Percentiles rank a stretch among this genome's conserved stretches.
Evolutionary conservation across 2,888 invertebrate species (phyloP).

Genomic region (Prosopocoilus inquinatus): DNA sequence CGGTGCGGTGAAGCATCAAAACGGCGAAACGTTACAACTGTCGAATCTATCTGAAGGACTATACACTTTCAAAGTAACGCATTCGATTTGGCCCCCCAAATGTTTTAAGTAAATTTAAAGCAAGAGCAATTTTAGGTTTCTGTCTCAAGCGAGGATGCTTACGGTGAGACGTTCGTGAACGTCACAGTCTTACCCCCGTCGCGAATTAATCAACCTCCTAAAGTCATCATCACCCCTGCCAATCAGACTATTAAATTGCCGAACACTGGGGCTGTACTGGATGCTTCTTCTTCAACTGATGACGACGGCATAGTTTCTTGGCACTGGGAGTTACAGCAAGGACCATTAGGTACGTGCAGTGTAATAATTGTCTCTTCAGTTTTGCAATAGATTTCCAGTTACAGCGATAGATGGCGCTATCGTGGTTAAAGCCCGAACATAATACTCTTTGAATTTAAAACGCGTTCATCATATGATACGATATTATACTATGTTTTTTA

Average conservation of each 20-base stretch:
- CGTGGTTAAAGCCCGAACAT: too few relatives aligned
- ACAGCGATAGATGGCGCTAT: too few relatives aligned
- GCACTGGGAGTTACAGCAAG: constrained; percentile 90
- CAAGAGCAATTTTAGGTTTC: constrained; percentile 48
- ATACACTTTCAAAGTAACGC: constrained; percentile 76
- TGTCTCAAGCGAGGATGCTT: constrained; percentile 75
- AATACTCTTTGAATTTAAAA: too few relatives aligned
- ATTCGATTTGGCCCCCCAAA: not conserved
- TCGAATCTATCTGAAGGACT: constrained; percentile 83
- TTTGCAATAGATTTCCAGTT: too few relatives aligned
- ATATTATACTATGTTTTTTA: too few relatives aligned
- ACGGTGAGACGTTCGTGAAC: constrained; percentile 82
- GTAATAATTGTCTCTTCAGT: too few relatives aligned
- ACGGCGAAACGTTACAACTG: constrained; percentile 78
- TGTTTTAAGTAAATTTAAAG: not conserved
- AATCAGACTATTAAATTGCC: constrained; percentile 86
- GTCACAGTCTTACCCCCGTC: constrained; percentile 86
- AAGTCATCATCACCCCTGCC: constrained; percentile 81
- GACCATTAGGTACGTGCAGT: constrained; percentile 61
- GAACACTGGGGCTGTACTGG: constrained; percentile 85
- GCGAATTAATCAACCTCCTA: constrained; percentile 78
- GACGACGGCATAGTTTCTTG: constrained; percentile 84
- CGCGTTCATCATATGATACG: too few relatives aligned
- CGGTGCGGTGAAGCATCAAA: constrained; percentile 74
- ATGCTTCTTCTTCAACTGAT: constrained; percentile 66